phyloP scores from a whole-genome alignment of 2,888 invertebrate genomes.

The Pristionchus mayeri region DNA sequence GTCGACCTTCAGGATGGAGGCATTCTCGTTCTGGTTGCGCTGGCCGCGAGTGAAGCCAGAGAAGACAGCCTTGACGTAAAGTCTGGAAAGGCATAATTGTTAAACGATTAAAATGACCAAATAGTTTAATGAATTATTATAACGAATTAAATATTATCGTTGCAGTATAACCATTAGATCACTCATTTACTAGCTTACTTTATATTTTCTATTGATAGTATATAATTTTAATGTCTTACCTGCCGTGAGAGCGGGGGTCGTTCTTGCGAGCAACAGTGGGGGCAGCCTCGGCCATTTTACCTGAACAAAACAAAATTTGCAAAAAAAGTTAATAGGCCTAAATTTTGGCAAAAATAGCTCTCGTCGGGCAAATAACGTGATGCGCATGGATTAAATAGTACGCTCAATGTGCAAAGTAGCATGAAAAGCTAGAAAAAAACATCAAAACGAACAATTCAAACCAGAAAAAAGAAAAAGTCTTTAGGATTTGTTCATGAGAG shows the following conservation, averaged over 20 bases:
- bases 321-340: not conserved
- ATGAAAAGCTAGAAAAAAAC: not conserved
- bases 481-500: not conserved
- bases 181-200: no score
- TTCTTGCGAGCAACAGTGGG: slow-evolving; percentile 41
- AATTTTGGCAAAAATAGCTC: not conserved
- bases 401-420: not conserved
- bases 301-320: not conserved
- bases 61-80: slow-evolving; percentile 74
- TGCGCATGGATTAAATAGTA: not conserved
- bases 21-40: slow-evolving; percentile 97
- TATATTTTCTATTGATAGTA: no score
- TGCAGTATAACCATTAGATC: no score
- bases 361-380: not conserved
- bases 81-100: slow-evolving; percentile 53
- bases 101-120: not conserved
- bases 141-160: no score
- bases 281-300: slow-evolving; percentile 48
- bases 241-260: slow-evolving; percentile 46
- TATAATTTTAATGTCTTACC: not conserved
- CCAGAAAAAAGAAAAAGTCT: slow-evolving; percentile 41
- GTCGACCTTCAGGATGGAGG: slow-evolving; percentile 94
- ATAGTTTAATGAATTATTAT: no score
- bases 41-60: slow-evolving; percentile 88
- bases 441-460: no score